A percentile compares a stretch with the other conserved stretches of the same genome.
These are phyloP conservation scores for Xyrichtys novacula DNA, from an alignment of 2,797 vertebrate genomes.

Conservation along the genomic window DNA sequence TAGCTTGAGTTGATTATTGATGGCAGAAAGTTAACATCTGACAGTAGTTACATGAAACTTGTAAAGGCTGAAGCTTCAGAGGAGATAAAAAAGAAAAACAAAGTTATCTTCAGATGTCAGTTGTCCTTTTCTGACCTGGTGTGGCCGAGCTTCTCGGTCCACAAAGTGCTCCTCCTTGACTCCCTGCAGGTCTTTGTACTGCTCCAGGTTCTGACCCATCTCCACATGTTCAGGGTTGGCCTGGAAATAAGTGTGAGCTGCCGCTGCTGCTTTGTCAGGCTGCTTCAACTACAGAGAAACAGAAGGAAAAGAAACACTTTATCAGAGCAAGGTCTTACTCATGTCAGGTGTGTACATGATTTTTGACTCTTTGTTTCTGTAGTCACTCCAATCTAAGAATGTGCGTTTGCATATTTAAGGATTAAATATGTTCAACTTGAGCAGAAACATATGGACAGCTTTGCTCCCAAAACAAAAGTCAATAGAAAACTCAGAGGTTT, in stretches of 20 bases:
- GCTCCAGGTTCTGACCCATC: conserved; percentile 91
- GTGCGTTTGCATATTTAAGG: background rate
- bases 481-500: background rate
- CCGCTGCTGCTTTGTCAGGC: conserved; percentile 91
- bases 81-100: background rate
- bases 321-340: too few relatives aligned
- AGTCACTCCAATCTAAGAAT: background rate
- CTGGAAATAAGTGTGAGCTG: conserved; percentile 97
- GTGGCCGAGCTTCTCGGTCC: conserved; percentile 89
- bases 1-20: conserved; percentile 7
- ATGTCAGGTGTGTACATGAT: too few relatives aligned
- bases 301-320: background rate
- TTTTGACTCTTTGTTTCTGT: background rate
- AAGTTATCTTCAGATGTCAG: background rate
- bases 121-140: conserved; percentile 84
- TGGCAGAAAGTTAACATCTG: background rate
- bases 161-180: conserved; percentile 83
- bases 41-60: background rate
- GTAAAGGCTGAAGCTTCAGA: background rate
- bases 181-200: conserved; percentile 87
- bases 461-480: background rate
- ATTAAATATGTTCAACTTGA: background rate
- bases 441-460: background rate
- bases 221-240: conserved; percentile 98
- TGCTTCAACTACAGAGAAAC: conserved; percentile 87